These are phyloP conservation scores for Leucoraja ocellata DNA, from an alignment of 2,797 vertebrate species.

Conservation along the genomic window DNA sequence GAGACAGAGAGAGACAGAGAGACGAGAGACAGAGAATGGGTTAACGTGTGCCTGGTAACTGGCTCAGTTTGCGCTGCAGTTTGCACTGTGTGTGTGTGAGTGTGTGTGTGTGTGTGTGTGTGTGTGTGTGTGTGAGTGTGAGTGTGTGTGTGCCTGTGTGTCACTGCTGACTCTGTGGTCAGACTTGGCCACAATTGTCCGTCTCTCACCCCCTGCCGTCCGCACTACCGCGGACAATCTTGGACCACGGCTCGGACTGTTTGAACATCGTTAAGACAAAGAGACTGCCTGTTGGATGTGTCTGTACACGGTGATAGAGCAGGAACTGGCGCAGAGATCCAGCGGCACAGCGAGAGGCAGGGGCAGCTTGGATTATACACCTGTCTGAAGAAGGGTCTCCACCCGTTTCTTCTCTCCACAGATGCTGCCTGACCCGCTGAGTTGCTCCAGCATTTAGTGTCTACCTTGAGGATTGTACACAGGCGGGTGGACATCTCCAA, in stretches of 20 bases:
- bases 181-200: no score
- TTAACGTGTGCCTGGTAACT: conserved; percentile 8
- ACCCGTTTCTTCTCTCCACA: no score
- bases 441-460: no score
- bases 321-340: not conserved
- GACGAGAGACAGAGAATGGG: not conserved
- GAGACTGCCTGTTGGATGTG: not conserved
- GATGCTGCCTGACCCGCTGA: no score
- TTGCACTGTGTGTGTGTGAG: not conserved
- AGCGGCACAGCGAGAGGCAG: not conserved
- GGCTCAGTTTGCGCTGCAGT: not conserved
- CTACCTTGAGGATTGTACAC: conserved; percentile 6
- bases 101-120: no score
- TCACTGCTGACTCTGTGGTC: not conserved
- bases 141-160: not conserved
- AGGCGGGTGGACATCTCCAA: not conserved
- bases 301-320: not conserved
- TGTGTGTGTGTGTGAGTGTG: no score
- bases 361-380: not conserved
- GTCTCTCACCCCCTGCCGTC: no score
- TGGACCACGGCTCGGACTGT: no score
- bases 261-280: conserved; percentile 3
- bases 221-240: no score
- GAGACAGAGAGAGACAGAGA: no score
- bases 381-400: no score